A percentile compares a stretch with the other conserved stretches of the same genome.
phyloP scores from a whole-genome alignment of 2,888 invertebrate species.

The Hypena proboscidalis region DNA sequence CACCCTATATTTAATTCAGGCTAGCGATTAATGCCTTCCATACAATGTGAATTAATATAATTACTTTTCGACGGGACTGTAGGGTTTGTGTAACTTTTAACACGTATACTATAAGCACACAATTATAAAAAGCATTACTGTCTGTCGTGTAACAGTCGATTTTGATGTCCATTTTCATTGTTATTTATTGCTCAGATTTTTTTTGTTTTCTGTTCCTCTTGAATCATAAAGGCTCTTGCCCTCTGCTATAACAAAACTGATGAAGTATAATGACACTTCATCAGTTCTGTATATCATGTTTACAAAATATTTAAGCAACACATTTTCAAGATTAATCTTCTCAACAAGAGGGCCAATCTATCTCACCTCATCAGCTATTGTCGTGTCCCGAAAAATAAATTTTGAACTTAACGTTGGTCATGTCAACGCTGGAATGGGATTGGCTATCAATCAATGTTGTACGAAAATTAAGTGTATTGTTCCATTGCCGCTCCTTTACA shows the following conservation, averaged over 20 bases:
- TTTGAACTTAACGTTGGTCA: constrained; percentile 62
- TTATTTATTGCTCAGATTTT: constrained; percentile 14
- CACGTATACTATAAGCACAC: no score
- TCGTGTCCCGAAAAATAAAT: constrained; percentile 40
- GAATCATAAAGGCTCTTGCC: no score
- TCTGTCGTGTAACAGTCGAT: no score
- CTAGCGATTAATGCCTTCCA: no score
- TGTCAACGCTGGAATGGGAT: constrained; percentile 63
- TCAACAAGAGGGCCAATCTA: constrained; percentile 33
- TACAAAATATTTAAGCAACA: constrained; percentile 38
- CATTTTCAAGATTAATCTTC: constrained; percentile 34
- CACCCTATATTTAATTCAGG: no score
- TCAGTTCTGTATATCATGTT: constrained; percentile 25
- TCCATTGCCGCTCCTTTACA: constrained; percentile 69
- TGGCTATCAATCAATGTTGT: constrained; percentile 76
- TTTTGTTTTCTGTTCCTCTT: constrained; percentile 7
- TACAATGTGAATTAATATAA: no score
- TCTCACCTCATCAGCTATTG: constrained; percentile 52
- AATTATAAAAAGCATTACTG: no score
- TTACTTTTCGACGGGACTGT: no score
- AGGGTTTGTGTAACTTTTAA: no score
- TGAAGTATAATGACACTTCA: no score
- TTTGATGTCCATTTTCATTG: neutral
- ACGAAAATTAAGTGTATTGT: constrained; percentile 79
- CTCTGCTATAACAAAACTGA: no score